Percentiles rank a stretch among this genome's conserved stretches.
phyloP scores from a whole-genome alignment of 1,140 invertebrate species.

The Cotesia chilonis region DNA sequence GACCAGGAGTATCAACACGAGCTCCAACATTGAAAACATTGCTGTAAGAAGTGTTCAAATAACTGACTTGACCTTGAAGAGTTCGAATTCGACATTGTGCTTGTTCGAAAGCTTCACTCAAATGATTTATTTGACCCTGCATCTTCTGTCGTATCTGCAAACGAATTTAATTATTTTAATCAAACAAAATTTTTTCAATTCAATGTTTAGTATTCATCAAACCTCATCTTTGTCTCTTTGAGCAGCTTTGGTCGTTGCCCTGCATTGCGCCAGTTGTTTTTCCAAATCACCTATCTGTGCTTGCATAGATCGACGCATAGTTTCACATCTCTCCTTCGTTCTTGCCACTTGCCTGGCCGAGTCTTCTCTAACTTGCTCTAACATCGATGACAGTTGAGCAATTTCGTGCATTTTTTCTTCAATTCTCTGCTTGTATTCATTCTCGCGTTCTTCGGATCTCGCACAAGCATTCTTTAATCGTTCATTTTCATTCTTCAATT shows the following conservation, averaged over 20 bases:
- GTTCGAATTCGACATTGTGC: conserved; percentile 72
- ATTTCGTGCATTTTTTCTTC: conserved; percentile 66
- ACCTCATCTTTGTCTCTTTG: conserved; percentile 76
- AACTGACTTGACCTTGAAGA: conserved; percentile 72
- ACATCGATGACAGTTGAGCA: conserved; percentile 70
- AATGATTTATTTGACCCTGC: conserved; percentile 73
- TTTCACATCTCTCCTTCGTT: conserved; percentile 74
- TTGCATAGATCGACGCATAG: conserved; percentile 69
- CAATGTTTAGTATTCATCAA: conserved; percentile 20
- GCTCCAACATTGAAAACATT: conserved; percentile 54
- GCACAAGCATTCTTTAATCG: conserved; percentile 60
- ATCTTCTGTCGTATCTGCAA: conserved; percentile 72
- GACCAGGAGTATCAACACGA: conserved; percentile 37
- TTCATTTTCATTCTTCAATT: conserved; percentile 66
- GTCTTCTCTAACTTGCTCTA: conserved; percentile 75
- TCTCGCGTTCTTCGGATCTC: conserved; percentile 55
- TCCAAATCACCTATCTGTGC: conserved; percentile 73
- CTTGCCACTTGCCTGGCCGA: conserved; percentile 75
- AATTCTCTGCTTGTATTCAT: conserved; percentile 51
- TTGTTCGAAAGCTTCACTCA: conserved; percentile 75
- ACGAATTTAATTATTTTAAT: conserved; percentile 26
- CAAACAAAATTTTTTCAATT: conserved; percentile 21
- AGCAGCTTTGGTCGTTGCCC: conserved; percentile 70
- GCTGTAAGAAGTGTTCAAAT: conserved; percentile 68
- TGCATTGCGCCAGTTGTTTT: conserved; percentile 70